Base-by-base conservation (phyloP, 1,140 invertebrate species). In the Halyomorpha halys region DNA sequence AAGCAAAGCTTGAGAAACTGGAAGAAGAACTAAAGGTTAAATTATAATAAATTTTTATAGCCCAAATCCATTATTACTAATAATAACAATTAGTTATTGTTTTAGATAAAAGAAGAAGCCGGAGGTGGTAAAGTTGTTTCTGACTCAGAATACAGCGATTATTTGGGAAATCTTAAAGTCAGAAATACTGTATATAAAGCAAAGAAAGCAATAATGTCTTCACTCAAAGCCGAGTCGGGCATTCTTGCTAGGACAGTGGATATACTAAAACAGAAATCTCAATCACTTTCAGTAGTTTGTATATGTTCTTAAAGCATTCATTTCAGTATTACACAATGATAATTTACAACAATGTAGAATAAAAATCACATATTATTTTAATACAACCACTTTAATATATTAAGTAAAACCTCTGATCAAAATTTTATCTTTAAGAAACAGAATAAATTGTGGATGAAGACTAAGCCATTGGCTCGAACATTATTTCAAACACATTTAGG, bases 161-260 rank as follows among this genome's bases (percentile, higher is more conserved):
- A 67, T 47, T 21, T 67, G 15, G 45, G 27, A 30, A 65, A 61
- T 39, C 21, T 67, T 13, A 65, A 67, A 59, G 66, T 65, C 11
- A 90, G 89, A 71, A 89, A 86, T 70, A 84, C 83, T 4, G 76
- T 86, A 0, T 92, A 92, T 72, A 92, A 91, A 74, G 80, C 86
- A 69, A 86, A 86, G 70, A 78, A 84, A 71, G 80, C 85, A 9
- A 84, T 88, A 73, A 73, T 91, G 53, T 80, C 84, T 44, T 83
- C 85, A 54, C 73, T 87, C 19, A 82, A 84, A 75, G 86, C 88
- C 18, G 85, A 87, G 73, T 74, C 74, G 68, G 85, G 84, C 13
- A 79, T 87, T 3, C 70, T 89, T 2, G 76, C 78, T 63, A 75
- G 85, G 25, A 86, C 85, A 0, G 69, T 81, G 11, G 81, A 83